phyloP scores from a whole-genome alignment of 2,888 invertebrate species.

The Chloroclysta siterata region DNA sequence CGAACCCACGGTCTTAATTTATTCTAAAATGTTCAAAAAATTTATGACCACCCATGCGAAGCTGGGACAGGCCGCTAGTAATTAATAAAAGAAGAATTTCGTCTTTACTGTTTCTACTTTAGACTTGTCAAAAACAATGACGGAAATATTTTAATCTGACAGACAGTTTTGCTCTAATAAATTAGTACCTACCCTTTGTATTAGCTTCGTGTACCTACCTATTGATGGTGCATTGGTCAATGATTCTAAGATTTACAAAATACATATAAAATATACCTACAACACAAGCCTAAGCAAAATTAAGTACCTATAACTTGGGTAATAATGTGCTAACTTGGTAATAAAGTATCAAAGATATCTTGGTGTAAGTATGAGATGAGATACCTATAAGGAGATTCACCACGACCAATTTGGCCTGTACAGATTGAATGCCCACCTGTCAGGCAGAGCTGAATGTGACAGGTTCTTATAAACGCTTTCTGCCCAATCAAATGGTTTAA shows the following conservation, averaged over 20 bases:
- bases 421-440: conserved; percentile 88
- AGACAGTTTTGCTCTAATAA: neutral
- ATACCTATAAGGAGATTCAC: conserved; percentile 69
- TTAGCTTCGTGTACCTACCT: no score
- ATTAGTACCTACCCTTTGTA: no score
- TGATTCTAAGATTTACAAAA: conserved; percentile 2
- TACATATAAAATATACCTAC: neutral
- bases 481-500: conserved; percentile 90
- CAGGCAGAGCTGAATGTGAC: conserved; percentile 90
- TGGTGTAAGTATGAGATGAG: neutral
- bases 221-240: neutral
- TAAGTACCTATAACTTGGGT: conserved; percentile 7
- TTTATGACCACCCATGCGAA: no score
- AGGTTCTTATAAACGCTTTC: conserved; percentile 85
- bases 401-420: conserved; percentile 86
- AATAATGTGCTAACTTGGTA: neutral
- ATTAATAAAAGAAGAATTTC: no score
- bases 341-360: neutral
- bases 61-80: no score
- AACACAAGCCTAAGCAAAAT: conserved; percentile 19
- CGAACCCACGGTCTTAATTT: no score
- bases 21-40: no score
- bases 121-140: no score
- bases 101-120: no score
- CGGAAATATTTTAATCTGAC: no score